Conservation (phyloP, 2,888 invertebrate species). For the Atethmia centrago region DNA sequence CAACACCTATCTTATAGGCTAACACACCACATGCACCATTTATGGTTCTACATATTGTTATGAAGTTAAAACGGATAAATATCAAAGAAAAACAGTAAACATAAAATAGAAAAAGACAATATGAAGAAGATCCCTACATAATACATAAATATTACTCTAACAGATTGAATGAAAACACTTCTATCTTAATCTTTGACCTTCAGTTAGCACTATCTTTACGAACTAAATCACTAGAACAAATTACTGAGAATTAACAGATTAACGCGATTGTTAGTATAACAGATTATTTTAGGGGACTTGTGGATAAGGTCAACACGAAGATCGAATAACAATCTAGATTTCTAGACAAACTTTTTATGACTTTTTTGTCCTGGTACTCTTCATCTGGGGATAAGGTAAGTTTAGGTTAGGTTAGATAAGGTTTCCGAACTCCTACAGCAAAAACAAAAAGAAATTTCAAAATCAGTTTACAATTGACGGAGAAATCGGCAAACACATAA, state of each 20-base stretch:
- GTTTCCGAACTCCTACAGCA: too few relatives aligned
- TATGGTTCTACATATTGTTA: not conserved
- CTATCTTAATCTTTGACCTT: constrained; percentile 43
- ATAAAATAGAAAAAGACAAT: not conserved
- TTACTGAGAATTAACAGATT: constrained; percentile 29
- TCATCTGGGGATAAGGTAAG: too few relatives aligned
- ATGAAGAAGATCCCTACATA: not conserved
- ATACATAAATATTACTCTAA: constrained; percentile 17
- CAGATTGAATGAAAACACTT: constrained; percentile 31
- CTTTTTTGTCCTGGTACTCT: not conserved
- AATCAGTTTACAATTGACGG: too few relatives aligned
- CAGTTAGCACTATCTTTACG: constrained; percentile 27
- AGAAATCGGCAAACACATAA: too few relatives aligned
- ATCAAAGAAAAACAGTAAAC: not conserved
- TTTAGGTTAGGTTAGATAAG: too few relatives aligned
- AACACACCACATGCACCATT: not conserved
- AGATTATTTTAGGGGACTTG: constrained; percentile 8
- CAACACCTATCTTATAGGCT: too few relatives aligned
- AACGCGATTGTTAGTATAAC: constrained; percentile 15
- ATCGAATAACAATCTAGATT: too few relatives aligned
- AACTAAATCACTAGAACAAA: constrained; percentile 41
- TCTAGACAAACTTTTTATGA: not conserved
- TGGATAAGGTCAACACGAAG: constrained; percentile 18
- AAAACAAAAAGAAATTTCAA: too few relatives aligned
- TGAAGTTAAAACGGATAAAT: not conserved